A percentile compares a stretch with the other conserved stretches of the same genome.
These are phyloP conservation scores for Enhydra lutris DNA, from an alignment of 2,113 vertebrate genomes.

Conservation along the genomic window DNA sequence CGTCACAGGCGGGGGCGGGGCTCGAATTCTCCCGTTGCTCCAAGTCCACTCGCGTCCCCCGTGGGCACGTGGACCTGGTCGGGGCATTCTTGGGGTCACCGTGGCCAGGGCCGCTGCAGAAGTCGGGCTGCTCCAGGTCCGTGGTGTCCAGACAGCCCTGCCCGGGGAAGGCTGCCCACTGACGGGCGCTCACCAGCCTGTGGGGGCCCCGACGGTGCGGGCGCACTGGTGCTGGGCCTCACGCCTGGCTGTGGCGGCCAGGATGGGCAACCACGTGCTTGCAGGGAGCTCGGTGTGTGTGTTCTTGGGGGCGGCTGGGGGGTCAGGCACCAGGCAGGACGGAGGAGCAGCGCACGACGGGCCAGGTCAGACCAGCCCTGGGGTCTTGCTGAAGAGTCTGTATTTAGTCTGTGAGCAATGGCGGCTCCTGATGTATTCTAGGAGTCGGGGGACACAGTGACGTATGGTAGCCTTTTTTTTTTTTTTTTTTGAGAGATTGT, in stretches of 20 bases:
- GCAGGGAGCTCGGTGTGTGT: neutral
- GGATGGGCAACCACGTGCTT: accelerated
- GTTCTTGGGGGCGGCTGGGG: neutral
- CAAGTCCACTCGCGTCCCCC: accelerated
- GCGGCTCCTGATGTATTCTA: too few species aligned
- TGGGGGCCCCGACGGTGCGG: too few species aligned
- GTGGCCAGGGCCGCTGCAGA: neutral
- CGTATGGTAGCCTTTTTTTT: neutral
- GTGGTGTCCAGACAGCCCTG: too few species aligned
- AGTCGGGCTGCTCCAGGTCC: neutral
- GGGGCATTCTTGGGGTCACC: accelerated
- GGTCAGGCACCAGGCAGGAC: neutral
- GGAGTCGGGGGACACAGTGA: neutral
- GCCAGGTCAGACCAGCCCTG: too few species aligned
- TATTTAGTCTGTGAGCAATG: neutral
- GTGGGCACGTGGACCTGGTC: accelerated
- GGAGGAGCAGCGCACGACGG: neutral
- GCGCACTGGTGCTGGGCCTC: neutral
- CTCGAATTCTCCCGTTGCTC: neutral
- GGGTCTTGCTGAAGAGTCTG: neutral
- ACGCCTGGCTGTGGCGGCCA: accelerated
- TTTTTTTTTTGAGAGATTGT: neutral
- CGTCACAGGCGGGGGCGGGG: neutral
- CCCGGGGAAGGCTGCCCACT: neutral
- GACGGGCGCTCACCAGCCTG: neutral